These are phyloP conservation scores for Crepidodera aurea DNA, from an alignment of 2,888 invertebrate genomes.

Conservation along the genomic window DNA sequence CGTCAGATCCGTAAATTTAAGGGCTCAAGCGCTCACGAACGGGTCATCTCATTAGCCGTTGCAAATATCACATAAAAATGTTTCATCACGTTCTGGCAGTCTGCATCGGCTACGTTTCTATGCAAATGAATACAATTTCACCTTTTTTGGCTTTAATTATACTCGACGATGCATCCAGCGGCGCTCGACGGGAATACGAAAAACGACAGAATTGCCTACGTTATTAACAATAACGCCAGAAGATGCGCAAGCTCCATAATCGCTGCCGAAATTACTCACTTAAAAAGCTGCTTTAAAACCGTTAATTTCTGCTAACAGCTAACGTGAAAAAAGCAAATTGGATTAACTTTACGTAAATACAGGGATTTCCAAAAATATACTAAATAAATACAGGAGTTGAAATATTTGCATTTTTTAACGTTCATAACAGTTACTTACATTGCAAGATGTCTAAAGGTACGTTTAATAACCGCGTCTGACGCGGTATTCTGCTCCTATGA, in stretches of 20 bases:
- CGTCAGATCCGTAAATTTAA: slow-evolving; percentile 38
- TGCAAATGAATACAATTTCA: slow-evolving; percentile 49
- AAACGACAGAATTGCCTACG: slow-evolving; percentile 11
- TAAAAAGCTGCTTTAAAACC: not conserved
- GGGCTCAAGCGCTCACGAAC: slow-evolving; percentile 29
- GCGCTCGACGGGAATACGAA: slow-evolving; percentile 16
- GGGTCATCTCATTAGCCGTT: slow-evolving; percentile 52
- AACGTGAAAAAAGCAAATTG: not conserved
- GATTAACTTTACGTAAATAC: not conserved
- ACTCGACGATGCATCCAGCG: slow-evolving; percentile 26
- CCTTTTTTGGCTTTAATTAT: slow-evolving; percentile 47
- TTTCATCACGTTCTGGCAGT: slow-evolving; percentile 51
- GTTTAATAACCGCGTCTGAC: too few species aligned
- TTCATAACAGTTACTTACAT: too few species aligned
- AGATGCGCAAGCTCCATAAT: slow-evolving; percentile 6
- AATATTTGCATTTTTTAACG: too few species aligned
- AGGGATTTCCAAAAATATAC: not conserved
- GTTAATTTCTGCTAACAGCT: not conserved
- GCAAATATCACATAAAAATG: slow-evolving; percentile 54
- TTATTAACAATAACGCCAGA: slow-evolving; percentile 15
- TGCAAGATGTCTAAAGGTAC: too few species aligned
- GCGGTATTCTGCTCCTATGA: too few species aligned
- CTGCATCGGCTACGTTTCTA: slow-evolving; percentile 43
- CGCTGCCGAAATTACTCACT: slow-evolving; percentile 12
- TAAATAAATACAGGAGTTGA: too few species aligned